These are phyloP conservation scores for Drymodes brunneopygia DNA, from an alignment of 2,113 vertebrate species.

Conservation along the genomic window DNA sequence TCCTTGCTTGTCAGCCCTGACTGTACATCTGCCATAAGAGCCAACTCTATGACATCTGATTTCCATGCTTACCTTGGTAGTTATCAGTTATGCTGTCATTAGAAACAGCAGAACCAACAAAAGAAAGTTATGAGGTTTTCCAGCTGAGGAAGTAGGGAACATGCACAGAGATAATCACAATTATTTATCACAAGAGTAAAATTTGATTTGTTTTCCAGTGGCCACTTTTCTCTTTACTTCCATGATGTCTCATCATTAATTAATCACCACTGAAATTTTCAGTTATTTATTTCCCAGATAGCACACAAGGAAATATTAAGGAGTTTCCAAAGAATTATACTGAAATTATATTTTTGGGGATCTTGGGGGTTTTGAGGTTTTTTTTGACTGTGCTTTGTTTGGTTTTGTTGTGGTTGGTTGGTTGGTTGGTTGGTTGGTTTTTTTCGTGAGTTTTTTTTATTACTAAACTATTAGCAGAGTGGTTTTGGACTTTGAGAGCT, in stretches of 20 bases:
- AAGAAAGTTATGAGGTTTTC: not conserved
- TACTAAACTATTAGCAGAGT: not conserved
- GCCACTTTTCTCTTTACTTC: not conserved
- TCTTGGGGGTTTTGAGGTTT: too few species aligned
- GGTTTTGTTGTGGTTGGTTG: too few species aligned
- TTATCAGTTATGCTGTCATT: not conserved
- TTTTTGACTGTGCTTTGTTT: not conserved
- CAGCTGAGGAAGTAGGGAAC: not conserved
- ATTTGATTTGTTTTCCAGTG: not conserved
- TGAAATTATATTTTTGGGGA: not conserved
- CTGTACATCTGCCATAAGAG: not conserved
- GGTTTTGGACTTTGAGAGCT: not conserved
- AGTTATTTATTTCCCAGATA: not conserved
- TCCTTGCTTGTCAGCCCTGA: not conserved
- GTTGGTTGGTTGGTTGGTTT: too few species aligned
- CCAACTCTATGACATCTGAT: not conserved
- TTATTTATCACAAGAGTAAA: not conserved
- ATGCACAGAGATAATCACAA: not conserved
- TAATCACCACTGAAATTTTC: not conserved
- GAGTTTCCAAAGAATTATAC: not conserved
- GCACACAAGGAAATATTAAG: not conserved
- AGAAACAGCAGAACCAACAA: not conserved
- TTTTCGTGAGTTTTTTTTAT: not conserved
- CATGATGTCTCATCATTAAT: not conserved
- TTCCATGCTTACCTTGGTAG: not conserved